Conservation (phyloP, 1,140 invertebrate genomes). For the Probaryconus sp. region DNA sequence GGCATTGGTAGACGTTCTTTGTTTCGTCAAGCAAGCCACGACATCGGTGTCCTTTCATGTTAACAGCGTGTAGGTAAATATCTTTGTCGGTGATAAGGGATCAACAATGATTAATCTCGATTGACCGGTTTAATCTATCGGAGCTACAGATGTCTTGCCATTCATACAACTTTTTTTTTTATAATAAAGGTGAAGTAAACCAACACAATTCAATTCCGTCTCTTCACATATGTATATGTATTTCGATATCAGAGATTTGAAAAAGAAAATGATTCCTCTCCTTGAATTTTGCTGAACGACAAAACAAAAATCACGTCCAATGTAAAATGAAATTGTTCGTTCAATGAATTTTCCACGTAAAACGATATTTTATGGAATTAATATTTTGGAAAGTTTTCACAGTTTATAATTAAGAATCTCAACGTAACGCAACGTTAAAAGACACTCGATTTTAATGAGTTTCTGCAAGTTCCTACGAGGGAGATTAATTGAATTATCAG, state of each 20-base stretch:
- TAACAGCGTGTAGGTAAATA: constrained; percentile 67
- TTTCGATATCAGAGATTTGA: no score
- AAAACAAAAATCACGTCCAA: no score
- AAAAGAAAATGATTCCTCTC: no score
- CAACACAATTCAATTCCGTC: constrained; percentile 22
- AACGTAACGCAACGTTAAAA: background rate
- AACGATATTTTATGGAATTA: no score
- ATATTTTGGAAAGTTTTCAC: no score
- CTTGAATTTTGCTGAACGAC: no score
- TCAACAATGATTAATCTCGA: constrained; percentile 64
- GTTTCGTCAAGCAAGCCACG: constrained; percentile 35
- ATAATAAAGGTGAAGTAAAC: constrained; percentile 34
- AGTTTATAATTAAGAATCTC: no score
- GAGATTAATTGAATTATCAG: background rate
- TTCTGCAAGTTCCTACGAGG: background rate
- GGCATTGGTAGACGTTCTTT: constrained; percentile 59
- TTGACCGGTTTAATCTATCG: constrained; percentile 55
- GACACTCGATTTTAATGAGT: background rate
- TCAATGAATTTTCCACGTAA: no score
- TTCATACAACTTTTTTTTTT: constrained; percentile 37
- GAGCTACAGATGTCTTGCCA: constrained; percentile 40
- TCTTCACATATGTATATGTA: no score
- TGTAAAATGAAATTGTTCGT: no score
- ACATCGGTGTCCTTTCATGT: constrained; percentile 66
- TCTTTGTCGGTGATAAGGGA: constrained; percentile 62